Evolutionary conservation across 2,888 invertebrate genomes (phyloP), one percentile per base, ranked within the genome.

Genomic region (Nomada lathburiana): DNA sequence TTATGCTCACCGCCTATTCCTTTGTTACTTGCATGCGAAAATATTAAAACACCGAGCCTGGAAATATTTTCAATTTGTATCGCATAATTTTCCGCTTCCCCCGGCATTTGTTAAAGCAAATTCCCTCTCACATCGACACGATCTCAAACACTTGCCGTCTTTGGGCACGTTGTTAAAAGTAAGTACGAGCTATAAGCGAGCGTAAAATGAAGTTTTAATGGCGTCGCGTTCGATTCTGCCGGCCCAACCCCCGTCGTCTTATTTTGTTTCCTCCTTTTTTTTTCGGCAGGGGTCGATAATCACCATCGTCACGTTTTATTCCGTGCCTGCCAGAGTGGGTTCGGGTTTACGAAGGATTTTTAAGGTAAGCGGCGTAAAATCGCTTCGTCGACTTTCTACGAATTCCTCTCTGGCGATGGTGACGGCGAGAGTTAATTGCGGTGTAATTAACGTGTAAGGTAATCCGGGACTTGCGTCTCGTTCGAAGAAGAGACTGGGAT

Each of bases 121-220:
- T 62, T 63, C 69, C 36, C 64, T 26, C 53, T 59, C 67, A 52
- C 26, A 68, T 72, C 47, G 70, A 18, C 13, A 11, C 26, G 26
- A 42, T 29, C 74, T 62, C 62, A 55, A 75, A 79, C 68, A 76
- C 50, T 71, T 81, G 10, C 62, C 53, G 52, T 57, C 53, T 74
- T 86, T 64, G 64, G 68, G 69, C 72, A 67, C 65, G 73, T 86
- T 76, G 80, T 86, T 86, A 86, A 86, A 84, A 85, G 83, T 88
- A 52, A 52, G 83, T 88, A 78, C 77, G 60, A 69, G 73, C 73
- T 80, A 81, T 65, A 76, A 86, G 63, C 80, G 79, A 65, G 68
- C 83, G 77, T 83, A 81, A 83, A 86, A 84, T 82, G 75, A 87
- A 87, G 86, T 88, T 86, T 88, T 89, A 85, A 86, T 86, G 84